Evolutionary conservation across 2,797 vertebrate genomes (phyloP).

Genomic region (Crax fasciolata): DNA sequence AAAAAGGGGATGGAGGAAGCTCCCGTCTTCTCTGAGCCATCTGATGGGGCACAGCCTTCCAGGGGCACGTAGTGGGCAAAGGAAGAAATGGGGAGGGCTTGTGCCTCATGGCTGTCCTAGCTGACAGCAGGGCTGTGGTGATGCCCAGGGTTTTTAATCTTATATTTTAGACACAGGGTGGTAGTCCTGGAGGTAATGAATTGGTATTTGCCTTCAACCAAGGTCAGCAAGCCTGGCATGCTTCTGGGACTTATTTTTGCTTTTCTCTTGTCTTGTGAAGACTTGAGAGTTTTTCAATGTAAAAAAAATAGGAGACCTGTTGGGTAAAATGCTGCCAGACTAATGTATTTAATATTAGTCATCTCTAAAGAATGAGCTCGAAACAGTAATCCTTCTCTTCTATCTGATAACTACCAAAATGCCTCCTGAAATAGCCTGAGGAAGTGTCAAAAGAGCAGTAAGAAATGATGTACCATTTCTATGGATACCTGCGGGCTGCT

Average conservation of each 20-base stretch:
- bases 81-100: neutral
- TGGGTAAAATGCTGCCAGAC: constrained; percentile 17
- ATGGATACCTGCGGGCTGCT: neutral
- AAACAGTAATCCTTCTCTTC: neutral
- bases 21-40: neutral
- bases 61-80: neutral
- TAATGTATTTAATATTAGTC: neutral
- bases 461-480: neutral
- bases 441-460: constrained; percentile 5
- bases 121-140: neutral
- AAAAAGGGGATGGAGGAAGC: neutral
- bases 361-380: neutral
- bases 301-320: neutral
- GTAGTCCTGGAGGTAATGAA: neutral
- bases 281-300: neutral
- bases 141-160: neutral
- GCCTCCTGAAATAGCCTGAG: neutral
- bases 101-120: neutral
- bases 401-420: constrained; percentile 10
- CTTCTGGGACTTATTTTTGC: neutral
- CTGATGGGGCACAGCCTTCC: neutral
- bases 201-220: neutral
- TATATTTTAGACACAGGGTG: neutral
- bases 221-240: neutral
- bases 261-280: neutral